Percentiles rank a stretch among this genome's conserved stretches.
Evolutionary conservation across 2,888 invertebrate species (phyloP).

Genomic region (Anagyrus pseudococci): DNA sequence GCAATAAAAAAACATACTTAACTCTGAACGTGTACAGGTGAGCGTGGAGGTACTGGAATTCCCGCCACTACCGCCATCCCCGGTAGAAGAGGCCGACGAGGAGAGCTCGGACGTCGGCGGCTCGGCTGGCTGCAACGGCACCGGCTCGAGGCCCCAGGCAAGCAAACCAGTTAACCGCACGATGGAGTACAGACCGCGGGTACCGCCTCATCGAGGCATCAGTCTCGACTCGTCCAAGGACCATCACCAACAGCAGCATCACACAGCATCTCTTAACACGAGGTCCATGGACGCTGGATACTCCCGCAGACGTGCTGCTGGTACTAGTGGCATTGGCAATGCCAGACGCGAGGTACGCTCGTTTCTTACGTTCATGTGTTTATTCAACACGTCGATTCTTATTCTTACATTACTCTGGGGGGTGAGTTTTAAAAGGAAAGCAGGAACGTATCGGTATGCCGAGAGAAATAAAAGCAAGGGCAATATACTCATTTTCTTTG

Average conservation of each 20-base stretch:
- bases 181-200: conserved; percentile 67
- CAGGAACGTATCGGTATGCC: too few relatives aligned
- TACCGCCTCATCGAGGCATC: conserved; percentile 75
- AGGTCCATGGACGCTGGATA: conserved; percentile 86
- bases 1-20: too few relatives aligned
- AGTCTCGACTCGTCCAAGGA: conserved; percentile 53
- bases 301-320: conserved; percentile 56
- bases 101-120: conserved; percentile 72
- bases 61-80: conserved; percentile 83
- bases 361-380: background rate
- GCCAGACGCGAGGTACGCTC: conserved; percentile 59
- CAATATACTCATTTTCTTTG: too few relatives aligned
- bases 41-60: conserved; percentile 74
- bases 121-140: conserved; percentile 51
- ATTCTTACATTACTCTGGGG: too few relatives aligned
- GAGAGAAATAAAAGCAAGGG: too few relatives aligned
- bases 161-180: conserved; percentile 52
- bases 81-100: conserved; percentile 80
- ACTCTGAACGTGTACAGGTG: too few relatives aligned
- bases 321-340: conserved; percentile 46
- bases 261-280: conserved; percentile 75
- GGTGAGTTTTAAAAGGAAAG: too few relatives aligned
- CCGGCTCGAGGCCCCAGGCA: conserved; percentile 66
- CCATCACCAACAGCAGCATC: conserved; percentile 58
- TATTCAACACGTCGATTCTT: too few relatives aligned